These are phyloP conservation scores for Parochlus steinenii DNA, from an alignment of 2,888 invertebrate genomes.

Conservation along the genomic window DNA sequence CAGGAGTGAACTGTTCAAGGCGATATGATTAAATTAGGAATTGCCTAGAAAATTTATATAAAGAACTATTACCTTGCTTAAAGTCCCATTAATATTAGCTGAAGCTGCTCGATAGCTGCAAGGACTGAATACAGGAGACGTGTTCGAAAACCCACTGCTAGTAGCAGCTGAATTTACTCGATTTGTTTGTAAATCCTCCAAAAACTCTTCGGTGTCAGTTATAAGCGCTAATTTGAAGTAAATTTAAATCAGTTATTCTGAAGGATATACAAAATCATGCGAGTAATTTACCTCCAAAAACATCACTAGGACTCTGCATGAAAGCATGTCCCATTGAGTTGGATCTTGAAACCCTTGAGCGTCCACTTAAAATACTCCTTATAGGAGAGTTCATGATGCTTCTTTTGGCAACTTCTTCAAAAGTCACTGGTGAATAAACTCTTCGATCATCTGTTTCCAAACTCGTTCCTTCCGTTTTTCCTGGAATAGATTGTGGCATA, in stretches of 20 bases:
- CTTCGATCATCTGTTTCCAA: constrained; percentile 39
- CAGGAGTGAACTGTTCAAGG: constrained; percentile 27
- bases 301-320: constrained; percentile 38
- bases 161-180: constrained; percentile 22
- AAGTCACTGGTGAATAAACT: constrained; percentile 70
- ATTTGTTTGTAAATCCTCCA: constrained; percentile 29
- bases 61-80: constrained; percentile 22
- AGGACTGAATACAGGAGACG: constrained; percentile 31
- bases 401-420: constrained; percentile 63
- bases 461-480: constrained; percentile 15
- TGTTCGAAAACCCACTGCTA: constrained; percentile 16
- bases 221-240: too few relatives aligned
- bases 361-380: constrained; percentile 29
- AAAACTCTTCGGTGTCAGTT: constrained; percentile 37
- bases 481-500: constrained; percentile 23
- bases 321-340: constrained; percentile 47
- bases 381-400: constrained; percentile 64
- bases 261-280: too few relatives aligned
- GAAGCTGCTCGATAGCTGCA: constrained; percentile 1
- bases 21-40: constrained; percentile 22
- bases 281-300: too few relatives aligned
- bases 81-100: background rate
- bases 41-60: constrained; percentile 16
- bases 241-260: too few relatives aligned
- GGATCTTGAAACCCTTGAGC: constrained; percentile 39